Percentiles rank a stretch among this genome's conserved stretches.
These are phyloP conservation scores for Pionites leucogaster DNA, from an alignment of 2,113 vertebrate genomes.

Conservation along the genomic window DNA sequence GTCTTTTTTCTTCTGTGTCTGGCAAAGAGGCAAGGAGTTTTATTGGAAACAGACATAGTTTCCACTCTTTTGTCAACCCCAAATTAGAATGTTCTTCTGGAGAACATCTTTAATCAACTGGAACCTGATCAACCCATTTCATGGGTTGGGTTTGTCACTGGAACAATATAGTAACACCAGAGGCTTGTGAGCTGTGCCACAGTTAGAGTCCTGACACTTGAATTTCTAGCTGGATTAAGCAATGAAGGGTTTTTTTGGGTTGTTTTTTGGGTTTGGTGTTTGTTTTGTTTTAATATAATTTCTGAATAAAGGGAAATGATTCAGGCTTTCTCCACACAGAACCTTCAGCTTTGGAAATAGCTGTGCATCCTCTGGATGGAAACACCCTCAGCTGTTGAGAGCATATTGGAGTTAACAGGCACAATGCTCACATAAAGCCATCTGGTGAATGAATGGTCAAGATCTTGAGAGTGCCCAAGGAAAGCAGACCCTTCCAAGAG, in stretches of 20 bases:
- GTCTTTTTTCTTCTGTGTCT: conserved; percentile 27
- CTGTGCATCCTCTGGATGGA: neutral
- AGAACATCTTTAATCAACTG: conserved; percentile 55
- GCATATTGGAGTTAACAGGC: neutral
- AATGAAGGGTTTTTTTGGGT: neutral
- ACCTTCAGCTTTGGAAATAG: neutral
- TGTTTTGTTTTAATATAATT: neutral
- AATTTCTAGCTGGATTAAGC: neutral
- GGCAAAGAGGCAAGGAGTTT: conserved; percentile 18
- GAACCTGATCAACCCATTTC: conserved; percentile 3
- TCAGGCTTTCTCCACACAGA: neutral
- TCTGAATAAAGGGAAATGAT: neutral
- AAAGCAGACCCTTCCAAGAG: neutral
- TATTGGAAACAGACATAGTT: conserved; percentile 53
- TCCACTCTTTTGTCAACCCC: conserved; percentile 21
- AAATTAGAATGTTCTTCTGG: neutral
- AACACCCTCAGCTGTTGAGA: neutral
- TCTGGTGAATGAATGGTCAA: neutral
- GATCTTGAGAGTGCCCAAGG: neutral
- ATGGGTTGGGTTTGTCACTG: neutral
- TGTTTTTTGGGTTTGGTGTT: neutral
- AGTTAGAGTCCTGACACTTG: neutral
- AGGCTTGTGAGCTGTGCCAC: neutral
- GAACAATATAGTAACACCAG: conserved; percentile 19
- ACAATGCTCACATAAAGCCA: neutral